A percentile compares a stretch with the other conserved stretches of the same genome.
Evolutionary conservation across 2,888 invertebrate genomes (phyloP).

Genomic region (Notodonta dromedarius): DNA sequence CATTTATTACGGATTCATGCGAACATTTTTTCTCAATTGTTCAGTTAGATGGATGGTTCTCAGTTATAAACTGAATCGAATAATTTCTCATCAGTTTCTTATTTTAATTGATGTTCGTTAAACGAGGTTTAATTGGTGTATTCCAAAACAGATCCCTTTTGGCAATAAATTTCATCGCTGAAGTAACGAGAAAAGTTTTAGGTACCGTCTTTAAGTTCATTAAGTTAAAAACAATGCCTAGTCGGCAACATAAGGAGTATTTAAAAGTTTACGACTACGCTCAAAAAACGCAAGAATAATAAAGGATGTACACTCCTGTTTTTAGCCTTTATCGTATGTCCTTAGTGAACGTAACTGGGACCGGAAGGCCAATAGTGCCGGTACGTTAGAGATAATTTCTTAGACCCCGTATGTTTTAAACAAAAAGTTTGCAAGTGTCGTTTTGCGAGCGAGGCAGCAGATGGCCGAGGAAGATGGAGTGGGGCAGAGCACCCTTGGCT

Average conservation of each 20-base stretch:
- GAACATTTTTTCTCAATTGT: background rate
- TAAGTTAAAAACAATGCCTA: conserved; percentile 16
- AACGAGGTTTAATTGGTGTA: conserved; percentile 30
- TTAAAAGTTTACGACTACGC: background rate
- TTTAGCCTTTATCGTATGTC: background rate
- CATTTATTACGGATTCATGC: conserved; percentile 4
- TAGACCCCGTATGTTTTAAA: background rate
- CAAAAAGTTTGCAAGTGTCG: conserved; percentile 12
- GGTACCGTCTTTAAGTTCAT: conserved; percentile 16
- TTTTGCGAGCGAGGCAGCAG: conserved; percentile 13
- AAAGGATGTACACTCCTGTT: no score
- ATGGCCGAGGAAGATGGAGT: conserved; percentile 6
- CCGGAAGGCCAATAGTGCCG: background rate
- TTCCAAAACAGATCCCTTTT: conserved; percentile 36
- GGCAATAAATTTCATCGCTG: conserved; percentile 48
- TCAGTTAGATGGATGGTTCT: background rate
- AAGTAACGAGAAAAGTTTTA: conserved; percentile 44
- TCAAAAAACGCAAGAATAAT: no score
- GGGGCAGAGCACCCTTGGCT: background rate
- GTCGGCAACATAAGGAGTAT: conserved; percentile 10
- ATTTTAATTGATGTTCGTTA: conserved; percentile 14
- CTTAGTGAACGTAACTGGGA: background rate
- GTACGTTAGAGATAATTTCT: background rate
- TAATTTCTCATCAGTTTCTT: conserved; percentile 4
- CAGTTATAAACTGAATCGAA: background rate